These are phyloP conservation scores for Illadopsis cleaveri DNA, from an alignment of 2,113 vertebrate species.

Conservation along the genomic window DNA sequence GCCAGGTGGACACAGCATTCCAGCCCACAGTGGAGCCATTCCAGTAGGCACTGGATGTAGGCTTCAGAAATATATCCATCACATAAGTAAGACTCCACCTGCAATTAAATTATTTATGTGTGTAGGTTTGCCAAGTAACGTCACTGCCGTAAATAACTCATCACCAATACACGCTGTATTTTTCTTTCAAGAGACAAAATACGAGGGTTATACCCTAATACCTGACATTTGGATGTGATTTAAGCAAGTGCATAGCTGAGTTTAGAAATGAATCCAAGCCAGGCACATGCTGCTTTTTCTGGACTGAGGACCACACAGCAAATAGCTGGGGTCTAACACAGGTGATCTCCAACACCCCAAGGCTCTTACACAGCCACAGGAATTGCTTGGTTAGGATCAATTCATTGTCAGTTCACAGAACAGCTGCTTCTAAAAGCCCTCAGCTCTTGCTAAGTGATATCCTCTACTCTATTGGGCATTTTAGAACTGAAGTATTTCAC, in stretches of 20 bases:
- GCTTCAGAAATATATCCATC: neutral
- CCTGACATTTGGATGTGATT: neutral
- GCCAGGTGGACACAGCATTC: neutral
- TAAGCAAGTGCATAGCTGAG: neutral
- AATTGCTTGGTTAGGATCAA: neutral
- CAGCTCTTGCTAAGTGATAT: neutral
- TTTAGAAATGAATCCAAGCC: neutral
- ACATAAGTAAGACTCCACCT: neutral
- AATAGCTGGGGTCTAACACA: neutral
- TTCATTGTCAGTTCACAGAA: neutral
- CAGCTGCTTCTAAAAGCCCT: neutral
- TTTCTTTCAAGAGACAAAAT: neutral
- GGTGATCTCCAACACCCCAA: neutral
- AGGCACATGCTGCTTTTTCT: neutral
- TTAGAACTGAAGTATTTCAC: neutral
- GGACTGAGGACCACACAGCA: neutral
- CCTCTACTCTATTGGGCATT: neutral
- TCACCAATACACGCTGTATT: neutral
- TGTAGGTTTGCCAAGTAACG: neutral
- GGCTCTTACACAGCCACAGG: neutral
- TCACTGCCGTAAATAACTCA: neutral
- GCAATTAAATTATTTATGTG: neutral
- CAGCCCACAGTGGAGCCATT: neutral
- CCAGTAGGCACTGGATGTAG: neutral
- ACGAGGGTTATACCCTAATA: neutral